phyloP scores from a whole-genome alignment of 2,113 vertebrate species.

The Anarhynchus alexandrinus region DNA sequence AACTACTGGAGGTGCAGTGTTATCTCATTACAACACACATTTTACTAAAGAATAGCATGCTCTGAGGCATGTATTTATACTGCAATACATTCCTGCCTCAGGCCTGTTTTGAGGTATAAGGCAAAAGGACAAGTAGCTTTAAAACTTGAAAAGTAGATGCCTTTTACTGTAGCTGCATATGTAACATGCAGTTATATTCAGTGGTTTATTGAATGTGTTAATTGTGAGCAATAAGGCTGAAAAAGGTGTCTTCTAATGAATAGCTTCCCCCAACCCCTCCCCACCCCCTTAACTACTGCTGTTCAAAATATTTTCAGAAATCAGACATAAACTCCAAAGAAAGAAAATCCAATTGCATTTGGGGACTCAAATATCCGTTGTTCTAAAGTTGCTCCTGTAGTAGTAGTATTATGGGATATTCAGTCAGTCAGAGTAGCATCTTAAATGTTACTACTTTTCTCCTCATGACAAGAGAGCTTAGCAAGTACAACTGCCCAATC shows the following conservation, averaged over 20 bases:
- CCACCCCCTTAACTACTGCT: background rate
- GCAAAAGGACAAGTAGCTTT: background rate
- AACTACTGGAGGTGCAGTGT: background rate
- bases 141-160: background rate
- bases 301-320: background rate
- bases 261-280: background rate
- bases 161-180: background rate
- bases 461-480: background rate
- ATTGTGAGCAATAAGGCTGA: background rate
- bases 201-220: background rate
- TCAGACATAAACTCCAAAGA: background rate
- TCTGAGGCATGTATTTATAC: background rate
- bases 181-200: background rate
- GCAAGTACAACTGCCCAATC: background rate
- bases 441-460: background rate
- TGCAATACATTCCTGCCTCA: background rate
- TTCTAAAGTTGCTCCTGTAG: background rate
- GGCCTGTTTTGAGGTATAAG: background rate
- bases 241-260: background rate
- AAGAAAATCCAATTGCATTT: background rate
- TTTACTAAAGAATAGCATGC: background rate
- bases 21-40: constrained; percentile 21
- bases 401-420: background rate
- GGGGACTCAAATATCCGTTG: background rate
- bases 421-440: background rate